Evolutionary conservation across 1,140 invertebrate species (phyloP), one percentile per base, ranked within the genome.

Genomic region (Leucophenga varia): DNA sequence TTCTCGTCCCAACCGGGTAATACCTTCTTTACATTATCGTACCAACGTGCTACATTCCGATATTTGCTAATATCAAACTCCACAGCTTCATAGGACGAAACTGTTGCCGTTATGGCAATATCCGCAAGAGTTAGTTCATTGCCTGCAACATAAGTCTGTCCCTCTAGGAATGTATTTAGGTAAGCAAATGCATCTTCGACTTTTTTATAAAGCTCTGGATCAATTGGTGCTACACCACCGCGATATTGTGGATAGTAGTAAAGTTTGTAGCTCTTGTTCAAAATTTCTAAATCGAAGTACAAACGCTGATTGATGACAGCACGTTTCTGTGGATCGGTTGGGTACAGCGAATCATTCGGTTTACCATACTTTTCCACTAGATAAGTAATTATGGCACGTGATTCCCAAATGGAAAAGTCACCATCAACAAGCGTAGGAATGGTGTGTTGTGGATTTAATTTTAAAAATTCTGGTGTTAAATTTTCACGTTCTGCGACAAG

Each of bases 1-100:
- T 91, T 89, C 30, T 84, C 79, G 55, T 87, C 84, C 71, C 88
- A 90, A 12, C 83, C 87, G 0, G 86, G 83, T n/a, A 84, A 81
- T 2, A 81, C 80, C n/a, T 72, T 74, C 68, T 87, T 86, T 85
- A 30, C 86, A 79, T 49, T 79, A 12, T 82, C 80, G 52, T 84
- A 79, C 88, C 89, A 91, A 45, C 78, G 80, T 19, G 49, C 59
- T 19, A 91, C 79, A 51, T 90, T 88, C 3, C 79, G 69, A 65
- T 83, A 89, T 48, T 81, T 80, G 13, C 78, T 75, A 18, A 89
- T 61, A 54, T 87, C 80, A 32, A 85, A 83, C 8, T 81, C 81
- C 1, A 82, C 72, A 0, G 79, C 82, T 67, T 90, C 81, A 42
- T 52, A 77, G 42, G 82, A 86, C 6, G 86, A 82, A 10, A 88